Evolutionary conservation across 2,888 invertebrate genomes (phyloP).

Genomic region (Ptilodon capucinus): DNA sequence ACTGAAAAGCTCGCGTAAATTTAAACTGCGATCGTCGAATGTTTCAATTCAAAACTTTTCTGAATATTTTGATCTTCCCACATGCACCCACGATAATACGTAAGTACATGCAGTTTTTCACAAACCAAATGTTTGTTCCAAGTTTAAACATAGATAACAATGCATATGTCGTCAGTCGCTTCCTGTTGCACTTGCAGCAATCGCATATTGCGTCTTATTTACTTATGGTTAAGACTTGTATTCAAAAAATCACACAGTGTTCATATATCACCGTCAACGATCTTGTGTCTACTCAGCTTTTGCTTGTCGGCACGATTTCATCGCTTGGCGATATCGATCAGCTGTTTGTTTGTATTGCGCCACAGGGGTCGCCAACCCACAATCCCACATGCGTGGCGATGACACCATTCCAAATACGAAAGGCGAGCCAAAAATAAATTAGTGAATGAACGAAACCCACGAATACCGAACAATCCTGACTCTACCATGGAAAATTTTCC

Average conservation of each 20-base stretch:
- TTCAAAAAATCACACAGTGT: constrained; percentile 2
- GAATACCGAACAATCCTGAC: constrained; percentile 51
- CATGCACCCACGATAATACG: too few relatives aligned
- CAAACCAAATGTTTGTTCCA: neutral
- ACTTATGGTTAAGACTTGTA: neutral
- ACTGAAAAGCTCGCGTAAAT: too few relatives aligned
- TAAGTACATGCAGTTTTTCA: constrained; percentile 1
- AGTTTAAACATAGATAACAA: constrained; percentile 9
- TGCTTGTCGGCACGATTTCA: constrained; percentile 36
- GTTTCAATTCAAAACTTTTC: too few relatives aligned
- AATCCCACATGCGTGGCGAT: constrained; percentile 55
- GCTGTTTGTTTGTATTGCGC: constrained; percentile 68
- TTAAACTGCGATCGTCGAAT: too few relatives aligned
- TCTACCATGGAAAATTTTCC: constrained; percentile 72
- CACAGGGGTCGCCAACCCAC: constrained; percentile 67
- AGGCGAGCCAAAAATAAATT: constrained; percentile 66
- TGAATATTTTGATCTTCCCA: too few relatives aligned
- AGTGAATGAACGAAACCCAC: constrained; percentile 54
- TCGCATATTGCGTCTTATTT: neutral
- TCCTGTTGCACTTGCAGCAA: neutral
- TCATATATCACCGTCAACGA: constrained; percentile 24
- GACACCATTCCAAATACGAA: constrained; percentile 61
- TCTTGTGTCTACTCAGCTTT: constrained; percentile 25
- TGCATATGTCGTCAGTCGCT: constrained; percentile 18
- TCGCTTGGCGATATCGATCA: constrained; percentile 59